These are phyloP conservation scores for Dynastes grantii DNA, from an alignment of 2,888 invertebrate genomes.

Conservation along the genomic window DNA sequence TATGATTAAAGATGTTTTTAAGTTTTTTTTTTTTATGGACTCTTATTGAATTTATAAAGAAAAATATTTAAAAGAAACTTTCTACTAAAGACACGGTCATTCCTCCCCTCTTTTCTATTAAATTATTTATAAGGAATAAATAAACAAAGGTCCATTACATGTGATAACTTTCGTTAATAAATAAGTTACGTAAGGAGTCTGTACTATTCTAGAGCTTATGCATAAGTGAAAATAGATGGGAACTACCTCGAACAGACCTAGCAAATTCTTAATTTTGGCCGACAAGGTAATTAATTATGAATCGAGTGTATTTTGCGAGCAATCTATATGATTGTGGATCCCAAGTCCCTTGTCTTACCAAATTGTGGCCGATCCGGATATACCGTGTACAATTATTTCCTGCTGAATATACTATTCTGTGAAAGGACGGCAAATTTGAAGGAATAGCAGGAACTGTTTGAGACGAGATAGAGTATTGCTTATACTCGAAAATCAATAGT, in stretches of 20 bases:
- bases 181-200: neutral
- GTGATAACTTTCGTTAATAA: slow-evolving; percentile 4
- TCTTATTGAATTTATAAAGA: too few relatives aligned
- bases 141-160: neutral
- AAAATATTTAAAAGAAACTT: too few relatives aligned
- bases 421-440: slow-evolving; percentile 25
- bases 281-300: slow-evolving; percentile 32
- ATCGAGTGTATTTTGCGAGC: slow-evolving; percentile 20
- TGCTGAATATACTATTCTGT: slow-evolving; percentile 28
- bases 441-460: slow-evolving; percentile 12
- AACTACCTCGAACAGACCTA: neutral
- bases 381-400: slow-evolving; percentile 33
- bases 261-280: slow-evolving; percentile 22
- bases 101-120: neutral
- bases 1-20: slow-evolving; percentile 34
- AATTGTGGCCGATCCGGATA: slow-evolving; percentile 14
- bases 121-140: neutral
- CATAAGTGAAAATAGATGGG: slow-evolving; percentile 8
- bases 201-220: neutral
- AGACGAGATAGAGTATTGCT: slow-evolving; percentile 33
- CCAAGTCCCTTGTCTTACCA: slow-evolving; percentile 10
- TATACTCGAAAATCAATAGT: slow-evolving; percentile 33
- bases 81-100: too few relatives aligned
- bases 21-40: neutral
- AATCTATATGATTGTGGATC: slow-evolving; percentile 35